Base-by-base conservation (phyloP, 1,140 invertebrate genomes). In the Zaprionus camerounensis region DNA sequence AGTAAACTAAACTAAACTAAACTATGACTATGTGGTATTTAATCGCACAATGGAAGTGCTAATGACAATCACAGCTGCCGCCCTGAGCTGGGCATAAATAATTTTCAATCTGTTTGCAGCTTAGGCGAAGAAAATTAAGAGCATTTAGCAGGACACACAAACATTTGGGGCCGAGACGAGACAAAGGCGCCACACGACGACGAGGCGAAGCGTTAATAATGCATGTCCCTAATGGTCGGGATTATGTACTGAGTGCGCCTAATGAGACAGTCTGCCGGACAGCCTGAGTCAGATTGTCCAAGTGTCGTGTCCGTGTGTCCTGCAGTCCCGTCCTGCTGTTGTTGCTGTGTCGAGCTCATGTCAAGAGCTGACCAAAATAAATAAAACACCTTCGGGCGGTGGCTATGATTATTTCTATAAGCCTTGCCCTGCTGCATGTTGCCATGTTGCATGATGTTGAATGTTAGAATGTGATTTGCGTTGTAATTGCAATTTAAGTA, bases 401-500 rank as follows among this genome's bases (percentile, higher is more conserved):
- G 61, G 41, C 61, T 69, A 51, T 63, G 71, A 72, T 78, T 73
- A 64, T 55, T 20, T 38, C 49, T 2, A 34, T 41, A 76, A 51
- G 71, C 41, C 22, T 38, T 11, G 55, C 15, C 11, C 63, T 38
- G 56, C 38, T 31, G 71, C 64, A 58, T 56, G 53, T 26, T 58
- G 65, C 71, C 70, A 57, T 75, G 59, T 59, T 31, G 51, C 56
- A 80, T 61, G 65, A 53, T 49, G 68, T 64, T 64, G 72, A 74
- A 46, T 49, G 68, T 64, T 61, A 56, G 72, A 74, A 77, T 90
- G 75, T 71, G 81, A 77, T 88, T 90, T 88, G 75, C 63, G 63
- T 71, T 64, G 85, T 88, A 90, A 90, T 88, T 80, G 81, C 85
- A 88, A 88, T 88, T 88, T 90, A 88, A 88, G 81, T 76, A 78